Evolutionary conservation across 2,797 vertebrate genomes (phyloP).

Genomic region (Silurus lanzhouensis): DNA sequence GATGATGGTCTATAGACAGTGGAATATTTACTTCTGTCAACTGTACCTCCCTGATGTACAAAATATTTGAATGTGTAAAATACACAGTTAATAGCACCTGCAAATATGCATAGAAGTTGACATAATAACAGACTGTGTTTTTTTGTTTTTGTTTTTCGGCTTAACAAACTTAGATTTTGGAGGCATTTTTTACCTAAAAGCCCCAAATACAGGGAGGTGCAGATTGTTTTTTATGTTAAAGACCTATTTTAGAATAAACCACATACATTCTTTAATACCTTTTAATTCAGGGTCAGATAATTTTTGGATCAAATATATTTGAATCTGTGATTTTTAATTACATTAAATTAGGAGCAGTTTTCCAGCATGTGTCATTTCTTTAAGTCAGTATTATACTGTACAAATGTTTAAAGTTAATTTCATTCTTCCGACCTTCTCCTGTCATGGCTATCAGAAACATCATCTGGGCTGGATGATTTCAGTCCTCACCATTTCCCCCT

Average conservation of each 20-base stretch:
- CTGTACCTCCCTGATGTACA: background rate
- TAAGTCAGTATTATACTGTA: background rate
- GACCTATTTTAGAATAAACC: too few species aligned
- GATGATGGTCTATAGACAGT: background rate
- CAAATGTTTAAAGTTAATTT: background rate
- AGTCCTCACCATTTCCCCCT: background rate
- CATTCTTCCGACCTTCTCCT: background rate
- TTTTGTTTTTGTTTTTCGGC: background rate
- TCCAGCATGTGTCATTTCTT: background rate
- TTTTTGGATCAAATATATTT: background rate
- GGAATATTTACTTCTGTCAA: too few species aligned
- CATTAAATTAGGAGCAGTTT: background rate
- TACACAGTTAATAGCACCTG: background rate
- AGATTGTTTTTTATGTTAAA: background rate
- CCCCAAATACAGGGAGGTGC: background rate
- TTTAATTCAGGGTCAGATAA: too few species aligned
- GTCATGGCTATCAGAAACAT: background rate
- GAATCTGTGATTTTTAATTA: background rate
- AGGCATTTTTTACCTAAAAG: background rate
- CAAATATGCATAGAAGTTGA: background rate
- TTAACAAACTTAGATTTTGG: background rate
- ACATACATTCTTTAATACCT: too few species aligned
- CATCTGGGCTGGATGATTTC: slow-evolving; percentile 1
- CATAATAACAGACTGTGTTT: background rate
- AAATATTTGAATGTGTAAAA: background rate